Conservation (phyloP, 2,888 invertebrate species). For the Syritta pipiens region DNA sequence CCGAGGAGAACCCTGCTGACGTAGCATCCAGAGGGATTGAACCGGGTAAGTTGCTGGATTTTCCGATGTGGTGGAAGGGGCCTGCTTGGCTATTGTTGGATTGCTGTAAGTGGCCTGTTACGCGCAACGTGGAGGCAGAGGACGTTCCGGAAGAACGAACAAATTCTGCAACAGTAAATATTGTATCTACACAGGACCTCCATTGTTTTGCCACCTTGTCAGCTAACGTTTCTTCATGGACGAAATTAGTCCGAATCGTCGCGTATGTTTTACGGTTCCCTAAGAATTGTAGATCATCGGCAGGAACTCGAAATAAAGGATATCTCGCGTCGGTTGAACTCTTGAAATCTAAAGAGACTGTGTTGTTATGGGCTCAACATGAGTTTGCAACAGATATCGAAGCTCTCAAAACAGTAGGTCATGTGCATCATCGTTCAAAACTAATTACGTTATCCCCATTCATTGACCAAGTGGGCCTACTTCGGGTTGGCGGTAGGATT, state of each 20-base stretch:
- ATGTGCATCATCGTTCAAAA: too few relatives aligned
- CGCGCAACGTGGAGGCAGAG: too few relatives aligned
- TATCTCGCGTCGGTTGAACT: too few relatives aligned
- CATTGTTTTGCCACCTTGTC: not conserved
- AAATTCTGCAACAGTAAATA: not conserved
- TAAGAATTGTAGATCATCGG: too few relatives aligned
- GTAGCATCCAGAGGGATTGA: constrained; percentile 64
- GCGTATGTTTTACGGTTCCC: not conserved
- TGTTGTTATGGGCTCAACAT: not conserved
- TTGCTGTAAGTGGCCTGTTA: not conserved
- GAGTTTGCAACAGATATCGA: not conserved
- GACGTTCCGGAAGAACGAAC: constrained; percentile 12
- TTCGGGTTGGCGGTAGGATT: not conserved
- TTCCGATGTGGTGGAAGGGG: constrained; percentile 16
- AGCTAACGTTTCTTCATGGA: not conserved
- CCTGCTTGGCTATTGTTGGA: constrained; percentile 9
- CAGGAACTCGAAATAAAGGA: too few relatives aligned
- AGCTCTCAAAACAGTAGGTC: too few relatives aligned
- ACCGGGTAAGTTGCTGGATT: constrained; percentile 45
- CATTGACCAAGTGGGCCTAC: not conserved
- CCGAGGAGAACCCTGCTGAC: constrained; percentile 69
- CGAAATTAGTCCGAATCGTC: not conserved
- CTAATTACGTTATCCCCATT: too few relatives aligned
- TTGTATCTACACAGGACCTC: not conserved
- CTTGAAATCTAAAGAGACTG: not conserved